Conservation (phyloP, 1,140 invertebrate species). For the Brachionus koreanus region DNA sequence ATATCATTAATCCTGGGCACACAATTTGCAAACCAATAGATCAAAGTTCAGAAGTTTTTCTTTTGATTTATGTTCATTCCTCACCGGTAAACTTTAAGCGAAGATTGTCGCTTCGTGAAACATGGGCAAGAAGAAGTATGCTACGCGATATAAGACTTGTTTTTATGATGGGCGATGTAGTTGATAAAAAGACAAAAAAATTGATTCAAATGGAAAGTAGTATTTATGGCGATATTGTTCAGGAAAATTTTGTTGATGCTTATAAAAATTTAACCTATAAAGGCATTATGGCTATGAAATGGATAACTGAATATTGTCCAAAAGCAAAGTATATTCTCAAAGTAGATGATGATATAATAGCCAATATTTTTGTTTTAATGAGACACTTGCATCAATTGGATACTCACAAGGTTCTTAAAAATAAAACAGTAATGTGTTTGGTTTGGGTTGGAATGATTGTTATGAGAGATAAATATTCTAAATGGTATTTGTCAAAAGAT, state of each 20-base stretch:
- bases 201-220: constrained; percentile 65
- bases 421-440: constrained; percentile 51
- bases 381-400: constrained; percentile 9
- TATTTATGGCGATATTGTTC: constrained; percentile 54
- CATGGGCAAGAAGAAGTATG: constrained; percentile 44
- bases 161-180: constrained; percentile 48
- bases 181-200: constrained; percentile 51
- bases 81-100: constrained; percentile 46
- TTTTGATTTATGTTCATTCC: constrained; percentile 46
- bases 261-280: constrained; percentile 82
- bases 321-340: constrained; percentile 71
- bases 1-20: constrained; percentile 45
- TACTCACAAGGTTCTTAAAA: background rate
- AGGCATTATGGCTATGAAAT: constrained; percentile 77
- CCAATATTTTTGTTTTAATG: constrained; percentile 45
- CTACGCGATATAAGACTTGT: constrained; percentile 46
- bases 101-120: constrained; percentile 46
- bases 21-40: background rate
- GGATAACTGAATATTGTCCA: constrained; percentile 66
- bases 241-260: constrained; percentile 66
- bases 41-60: background rate
- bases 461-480: constrained; percentile 55
- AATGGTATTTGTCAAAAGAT: constrained; percentile 57
- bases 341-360: constrained; percentile 63
- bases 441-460: constrained; percentile 53